Evolutionary conservation across 2,113 vertebrate species (phyloP).

Genomic region (Lepus europaeus): DNA sequence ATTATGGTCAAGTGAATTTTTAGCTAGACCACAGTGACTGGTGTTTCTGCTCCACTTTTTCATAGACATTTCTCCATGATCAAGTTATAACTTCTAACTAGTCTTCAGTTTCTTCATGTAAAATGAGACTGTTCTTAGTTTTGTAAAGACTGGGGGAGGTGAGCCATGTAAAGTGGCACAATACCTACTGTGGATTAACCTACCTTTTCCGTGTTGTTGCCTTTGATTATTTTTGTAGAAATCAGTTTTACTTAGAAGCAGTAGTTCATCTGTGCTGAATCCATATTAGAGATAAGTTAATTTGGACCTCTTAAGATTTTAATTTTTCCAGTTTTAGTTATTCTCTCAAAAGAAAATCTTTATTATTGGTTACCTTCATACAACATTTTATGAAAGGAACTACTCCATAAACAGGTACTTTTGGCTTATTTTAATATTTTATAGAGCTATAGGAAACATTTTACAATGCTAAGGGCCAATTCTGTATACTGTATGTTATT

Average conservation of each 20-base stretch:
- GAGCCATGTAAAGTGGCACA: neutral
- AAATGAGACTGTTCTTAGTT: neutral
- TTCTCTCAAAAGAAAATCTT: neutral
- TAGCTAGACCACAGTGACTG: neutral
- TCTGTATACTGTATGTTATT: neutral
- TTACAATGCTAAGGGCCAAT: neutral
- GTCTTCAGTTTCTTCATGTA: neutral
- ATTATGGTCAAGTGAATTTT: neutral
- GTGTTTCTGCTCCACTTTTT: neutral
- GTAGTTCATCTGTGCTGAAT: neutral
- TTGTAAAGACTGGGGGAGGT: neutral
- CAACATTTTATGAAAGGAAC: neutral
- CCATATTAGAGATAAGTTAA: neutral
- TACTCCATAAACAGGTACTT: neutral
- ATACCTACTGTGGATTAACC: neutral
- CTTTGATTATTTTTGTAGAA: neutral
- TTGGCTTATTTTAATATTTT: neutral
- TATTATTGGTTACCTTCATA: neutral
- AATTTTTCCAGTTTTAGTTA: neutral
- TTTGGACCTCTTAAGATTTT: neutral
- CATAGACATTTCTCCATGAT: neutral
- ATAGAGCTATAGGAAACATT: neutral
- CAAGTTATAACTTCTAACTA: neutral
- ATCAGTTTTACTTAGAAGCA: neutral
- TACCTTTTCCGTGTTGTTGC: neutral